Conservation (phyloP, 35 echinoderm and acorn worm genomes). For the Apostichopus californicus region DNA sequence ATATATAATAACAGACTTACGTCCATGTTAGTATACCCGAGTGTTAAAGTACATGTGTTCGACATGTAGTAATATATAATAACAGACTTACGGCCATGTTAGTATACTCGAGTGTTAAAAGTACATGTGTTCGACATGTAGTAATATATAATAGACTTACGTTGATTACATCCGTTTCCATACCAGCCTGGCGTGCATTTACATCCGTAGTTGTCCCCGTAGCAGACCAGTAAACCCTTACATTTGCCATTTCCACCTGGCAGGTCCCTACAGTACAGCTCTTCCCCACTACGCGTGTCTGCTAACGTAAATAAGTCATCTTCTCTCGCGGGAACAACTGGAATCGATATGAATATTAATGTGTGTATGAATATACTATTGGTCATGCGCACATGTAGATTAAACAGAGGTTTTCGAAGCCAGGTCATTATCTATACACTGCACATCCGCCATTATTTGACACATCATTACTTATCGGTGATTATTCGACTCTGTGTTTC, state of each 20-base stretch:
- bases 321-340: background rate
- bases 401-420: background rate
- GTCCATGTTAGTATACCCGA: background rate
- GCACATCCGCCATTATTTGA: background rate
- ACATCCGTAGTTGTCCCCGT: slow-evolving; percentile 14
- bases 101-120: no score
- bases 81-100: background rate
- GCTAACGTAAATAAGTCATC: background rate
- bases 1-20: background rate
- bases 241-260: background rate
- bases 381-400: background rate
- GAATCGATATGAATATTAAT: background rate
- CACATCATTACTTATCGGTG: background rate
- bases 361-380: background rate
- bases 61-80: background rate
- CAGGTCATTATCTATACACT: background rate
- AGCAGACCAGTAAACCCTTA: slow-evolving; percentile 8
- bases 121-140: no score
- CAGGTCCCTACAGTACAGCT: background rate
- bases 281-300: background rate
- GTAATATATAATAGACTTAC: no score
- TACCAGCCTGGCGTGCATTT: slow-evolving; percentile 29
- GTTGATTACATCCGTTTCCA: slow-evolving; percentile 16
- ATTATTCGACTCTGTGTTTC: no score
- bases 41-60: no score